Evolutionary conservation across 2,797 vertebrate species (phyloP).

Genomic region (Galagoides demidoff): DNA sequence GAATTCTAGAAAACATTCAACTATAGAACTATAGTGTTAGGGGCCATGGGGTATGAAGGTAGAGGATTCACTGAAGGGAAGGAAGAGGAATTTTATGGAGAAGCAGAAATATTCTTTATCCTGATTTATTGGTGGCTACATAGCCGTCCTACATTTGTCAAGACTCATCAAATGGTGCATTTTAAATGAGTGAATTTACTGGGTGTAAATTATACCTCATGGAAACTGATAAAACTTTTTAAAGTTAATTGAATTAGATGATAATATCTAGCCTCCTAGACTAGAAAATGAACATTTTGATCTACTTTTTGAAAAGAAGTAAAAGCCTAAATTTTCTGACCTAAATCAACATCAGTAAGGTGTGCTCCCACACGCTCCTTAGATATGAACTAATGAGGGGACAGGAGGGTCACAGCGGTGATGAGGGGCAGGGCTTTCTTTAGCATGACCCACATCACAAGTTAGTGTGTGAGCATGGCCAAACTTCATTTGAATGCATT

Average conservation of each 20-base stretch:
- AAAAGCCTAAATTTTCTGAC: not conserved
- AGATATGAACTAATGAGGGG: not conserved
- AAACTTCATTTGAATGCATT: not conserved
- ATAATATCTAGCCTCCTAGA: not conserved
- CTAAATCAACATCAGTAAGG: not conserved
- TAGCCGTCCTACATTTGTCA: not conserved
- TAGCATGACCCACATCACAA: not conserved
- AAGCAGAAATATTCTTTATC: not conserved
- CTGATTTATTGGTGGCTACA: not conserved
- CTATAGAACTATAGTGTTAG: not conserved
- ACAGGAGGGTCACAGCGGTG: not conserved
- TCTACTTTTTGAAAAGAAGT: not conserved
- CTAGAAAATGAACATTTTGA: not conserved
- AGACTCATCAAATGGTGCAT: not conserved
- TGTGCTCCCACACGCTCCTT: not conserved
- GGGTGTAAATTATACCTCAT: not conserved
- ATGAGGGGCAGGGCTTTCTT: not conserved
- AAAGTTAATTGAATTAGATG: not conserved
- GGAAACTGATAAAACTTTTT: not conserved
- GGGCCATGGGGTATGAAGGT: not conserved
- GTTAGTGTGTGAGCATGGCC: not conserved
- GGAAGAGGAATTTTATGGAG: not conserved
- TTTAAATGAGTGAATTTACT: not conserved
- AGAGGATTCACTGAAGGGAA: not conserved
- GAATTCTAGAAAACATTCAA: not conserved